These are phyloP conservation scores for Chondrosia reniformis DNA, from an alignment of 37 sponge, comb jelly and placozoan species.

Conservation along the genomic window DNA sequence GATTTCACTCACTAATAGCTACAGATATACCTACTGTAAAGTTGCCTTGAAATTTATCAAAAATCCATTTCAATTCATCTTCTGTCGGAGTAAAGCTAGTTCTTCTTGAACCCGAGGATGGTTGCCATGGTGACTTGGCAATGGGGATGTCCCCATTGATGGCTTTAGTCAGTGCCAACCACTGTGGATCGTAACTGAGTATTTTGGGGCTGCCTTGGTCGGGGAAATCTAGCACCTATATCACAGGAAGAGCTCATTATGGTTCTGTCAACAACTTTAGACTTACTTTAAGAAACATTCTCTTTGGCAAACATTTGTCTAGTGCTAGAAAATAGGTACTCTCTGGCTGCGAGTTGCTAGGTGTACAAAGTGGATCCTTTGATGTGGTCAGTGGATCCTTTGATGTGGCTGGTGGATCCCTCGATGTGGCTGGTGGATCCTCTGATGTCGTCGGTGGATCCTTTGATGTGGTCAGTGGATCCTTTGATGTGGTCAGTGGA, in stretches of 20 bases:
- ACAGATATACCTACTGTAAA: conserved; percentile 24
- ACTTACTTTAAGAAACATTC: conserved; percentile 77
- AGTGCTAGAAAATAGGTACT: conserved; percentile 83
- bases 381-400: no score
- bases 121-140: conserved; percentile 25
- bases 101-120: conserved; percentile 8
- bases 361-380: no score
- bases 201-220: conserved; percentile 12
- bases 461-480: not conserved
- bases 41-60: conserved; percentile 26
- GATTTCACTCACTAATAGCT: not conserved
- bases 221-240: conserved; percentile 45
- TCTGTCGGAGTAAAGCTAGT: conserved; percentile 22
- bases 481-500: not conserved
- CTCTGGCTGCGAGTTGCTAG: not conserved
- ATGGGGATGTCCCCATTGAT: conserved; percentile 54
- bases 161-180: conserved; percentile 72
- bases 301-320: conserved; percentile 86
- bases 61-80: conserved; percentile 33
- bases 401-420: no score
- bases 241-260: not conserved
- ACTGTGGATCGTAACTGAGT: conserved; percentile 77
- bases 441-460: no score
- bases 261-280: not conserved
- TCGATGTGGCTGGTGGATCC: no score